Evolutionary conservation across 1,140 invertebrate species (phyloP).

Genomic region (Achatina immaculata): DNA sequence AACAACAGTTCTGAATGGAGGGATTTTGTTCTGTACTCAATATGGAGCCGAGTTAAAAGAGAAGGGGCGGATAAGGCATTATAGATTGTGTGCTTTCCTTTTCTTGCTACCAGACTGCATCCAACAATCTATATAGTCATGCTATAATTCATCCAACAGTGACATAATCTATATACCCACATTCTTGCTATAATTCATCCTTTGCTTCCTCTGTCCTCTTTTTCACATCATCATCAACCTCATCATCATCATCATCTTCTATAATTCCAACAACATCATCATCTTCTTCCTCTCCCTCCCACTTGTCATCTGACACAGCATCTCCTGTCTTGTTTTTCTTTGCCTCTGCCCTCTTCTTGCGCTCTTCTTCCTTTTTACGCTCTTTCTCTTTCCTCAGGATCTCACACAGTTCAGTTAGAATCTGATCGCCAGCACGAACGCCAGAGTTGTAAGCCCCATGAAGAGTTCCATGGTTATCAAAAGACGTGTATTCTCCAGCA

Average conservation of each 20-base stretch:
- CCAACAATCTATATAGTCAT: no score
- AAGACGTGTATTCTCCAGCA: constrained; percentile 55
- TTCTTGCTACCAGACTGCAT: no score
- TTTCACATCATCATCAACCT: background rate
- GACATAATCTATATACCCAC: no score
- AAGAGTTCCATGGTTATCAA: constrained; percentile 45
- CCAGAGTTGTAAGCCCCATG: constrained; percentile 59
- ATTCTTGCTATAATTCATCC: background rate
- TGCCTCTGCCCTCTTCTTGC: constrained; percentile 26
- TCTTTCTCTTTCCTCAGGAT: constrained; percentile 37
- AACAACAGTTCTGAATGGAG: no score
- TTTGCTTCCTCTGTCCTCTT: background rate
- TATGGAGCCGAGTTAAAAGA: no score
- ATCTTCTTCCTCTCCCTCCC: background rate
- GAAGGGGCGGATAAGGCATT: no score
- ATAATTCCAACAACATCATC: constrained; percentile 31
- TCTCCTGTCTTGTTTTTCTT: constrained; percentile 28
- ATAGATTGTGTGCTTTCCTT: no score
- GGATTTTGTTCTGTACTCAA: no score
- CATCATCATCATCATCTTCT: background rate
- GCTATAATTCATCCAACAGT: no score
- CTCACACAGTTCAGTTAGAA: constrained; percentile 43
- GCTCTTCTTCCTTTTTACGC: constrained; percentile 25
- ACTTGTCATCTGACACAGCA: background rate
- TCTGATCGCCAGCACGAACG: constrained; percentile 49